Evolutionary conservation across 2,888 invertebrate species (phyloP).

Genomic region (Troides helena): DNA sequence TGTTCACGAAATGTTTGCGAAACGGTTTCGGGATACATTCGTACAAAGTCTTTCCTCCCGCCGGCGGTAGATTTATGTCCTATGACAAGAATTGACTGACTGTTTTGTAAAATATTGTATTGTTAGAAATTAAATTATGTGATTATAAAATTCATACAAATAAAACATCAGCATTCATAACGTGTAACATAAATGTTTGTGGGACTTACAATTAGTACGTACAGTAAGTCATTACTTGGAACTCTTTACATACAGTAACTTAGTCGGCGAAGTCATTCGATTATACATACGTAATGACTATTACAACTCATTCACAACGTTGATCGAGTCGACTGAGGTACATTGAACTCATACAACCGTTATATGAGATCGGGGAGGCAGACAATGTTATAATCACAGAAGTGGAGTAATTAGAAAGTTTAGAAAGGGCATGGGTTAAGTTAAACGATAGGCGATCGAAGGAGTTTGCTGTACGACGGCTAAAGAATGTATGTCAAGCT

Average conservation of each 20-base stretch:
- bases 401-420: slow-evolving; percentile 34
- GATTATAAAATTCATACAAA: neutral
- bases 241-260: slow-evolving; percentile 45
- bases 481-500: slow-evolving; percentile 23
- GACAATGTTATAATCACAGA: slow-evolving; percentile 36
- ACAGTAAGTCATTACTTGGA: slow-evolving; percentile 56
- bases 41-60: slow-evolving; percentile 44
- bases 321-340: slow-evolving; percentile 46
- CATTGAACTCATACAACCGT: slow-evolving; percentile 58
- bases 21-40: slow-evolving; percentile 49
- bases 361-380: slow-evolving; percentile 54
- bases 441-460: slow-evolving; percentile 28
- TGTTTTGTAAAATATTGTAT: neutral
- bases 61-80: slow-evolving; percentile 62
- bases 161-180: neutral
- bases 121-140: neutral
- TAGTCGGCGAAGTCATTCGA: slow-evolving; percentile 36
- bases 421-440: slow-evolving; percentile 27
- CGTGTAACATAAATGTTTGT: neutral
- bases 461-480: slow-evolving; percentile 11
- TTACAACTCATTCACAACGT: slow-evolving; percentile 60
- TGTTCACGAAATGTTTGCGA: slow-evolving; percentile 55
- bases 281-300: slow-evolving; percentile 55
- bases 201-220: slow-evolving; percentile 52
- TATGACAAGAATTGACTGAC: slow-evolving; percentile 28